These are phyloP conservation scores for Rhinella marina DNA, from an alignment of 2,797 vertebrate species.

Conservation along the genomic window DNA sequence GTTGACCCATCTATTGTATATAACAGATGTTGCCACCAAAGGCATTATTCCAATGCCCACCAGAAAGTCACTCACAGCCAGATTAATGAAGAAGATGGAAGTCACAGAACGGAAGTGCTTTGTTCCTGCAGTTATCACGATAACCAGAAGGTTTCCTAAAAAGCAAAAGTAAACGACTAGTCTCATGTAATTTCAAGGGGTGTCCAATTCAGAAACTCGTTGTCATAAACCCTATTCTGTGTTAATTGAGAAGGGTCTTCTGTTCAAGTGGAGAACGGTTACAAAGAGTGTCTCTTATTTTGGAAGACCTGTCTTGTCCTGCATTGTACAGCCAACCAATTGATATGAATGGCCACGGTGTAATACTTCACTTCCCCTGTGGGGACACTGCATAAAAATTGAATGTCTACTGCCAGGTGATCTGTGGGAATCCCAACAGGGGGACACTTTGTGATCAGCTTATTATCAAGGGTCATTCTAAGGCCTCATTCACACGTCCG, in stretches of 20 bases:
- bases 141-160: background rate
- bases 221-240: background rate
- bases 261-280: background rate
- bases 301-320: background rate
- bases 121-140: conserved; percentile 24
- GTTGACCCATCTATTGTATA: conserved; percentile 2
- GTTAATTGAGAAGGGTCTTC: background rate
- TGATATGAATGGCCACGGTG: background rate
- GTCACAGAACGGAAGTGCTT: conserved; percentile 58
- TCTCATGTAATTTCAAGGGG: background rate
- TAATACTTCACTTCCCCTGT: background rate
- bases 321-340: background rate
- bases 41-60: conserved; percentile 55
- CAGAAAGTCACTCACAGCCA: conserved; percentile 58
- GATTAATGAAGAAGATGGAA: conserved; percentile 56
- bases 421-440: too few relatives aligned
- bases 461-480: background rate
- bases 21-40: background rate
- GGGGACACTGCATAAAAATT: background rate
- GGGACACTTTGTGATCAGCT: background rate
- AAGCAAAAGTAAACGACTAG: background rate
- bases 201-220: too few relatives aligned
- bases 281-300: background rate
- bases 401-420: background rate
- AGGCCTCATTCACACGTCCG: too few relatives aligned